Evolutionary conservation across 2,797 vertebrate genomes (phyloP), one percentile per base, ranked within the genome.

Genomic region (Enteromius paludinosus): DNA sequence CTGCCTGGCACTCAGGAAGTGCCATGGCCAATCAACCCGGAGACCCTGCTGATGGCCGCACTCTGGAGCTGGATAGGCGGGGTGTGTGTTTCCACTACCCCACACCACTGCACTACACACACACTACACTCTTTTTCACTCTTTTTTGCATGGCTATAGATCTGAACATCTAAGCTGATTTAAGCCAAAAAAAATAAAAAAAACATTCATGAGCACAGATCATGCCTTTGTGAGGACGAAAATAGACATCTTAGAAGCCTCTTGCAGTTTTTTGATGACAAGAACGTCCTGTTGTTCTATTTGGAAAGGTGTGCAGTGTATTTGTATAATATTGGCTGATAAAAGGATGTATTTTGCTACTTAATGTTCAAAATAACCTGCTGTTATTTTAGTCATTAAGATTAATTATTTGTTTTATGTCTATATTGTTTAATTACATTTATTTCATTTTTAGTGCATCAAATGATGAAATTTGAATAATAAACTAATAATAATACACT

Each of bases 1-100:
- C 81, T 78, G 85, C 62, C 79, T 76, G 62, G 78, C 76, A 80
- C 85, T 88, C 85, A 86, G 83, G 69, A 88, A 78, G 84, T 88
- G 89, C 82, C 89, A 87, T 62, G 85, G 69, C 80, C 84, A 88
- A 86, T 89, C 84, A 87, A 80, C 83, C 76, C 79, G 33, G 73
- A 83, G 85, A 78, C 82, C 84, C 82, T 70, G 56, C 86, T 85
- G 88, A 79, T 84, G 73, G 73, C 76, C 81, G 35, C 72, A 68
- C 81, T 78, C 69, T 86, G 65, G 71, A 79, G 61, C 79, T 49
- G 33, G 52, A 61, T 25, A 38, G 45, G 61, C 20, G 5, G 59
- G 35, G 78, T 61, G 38, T 45, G 71, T 77, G 41, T 75, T 14
- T n/a, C 70, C 68, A 77, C 66, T 33, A 69, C 49, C 49, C 17